A percentile compares a stretch with the other conserved stretches of the same genome.
phyloP scores from a whole-genome alignment of 1,140 invertebrate species.

The Drosophila watanabei region DNA sequence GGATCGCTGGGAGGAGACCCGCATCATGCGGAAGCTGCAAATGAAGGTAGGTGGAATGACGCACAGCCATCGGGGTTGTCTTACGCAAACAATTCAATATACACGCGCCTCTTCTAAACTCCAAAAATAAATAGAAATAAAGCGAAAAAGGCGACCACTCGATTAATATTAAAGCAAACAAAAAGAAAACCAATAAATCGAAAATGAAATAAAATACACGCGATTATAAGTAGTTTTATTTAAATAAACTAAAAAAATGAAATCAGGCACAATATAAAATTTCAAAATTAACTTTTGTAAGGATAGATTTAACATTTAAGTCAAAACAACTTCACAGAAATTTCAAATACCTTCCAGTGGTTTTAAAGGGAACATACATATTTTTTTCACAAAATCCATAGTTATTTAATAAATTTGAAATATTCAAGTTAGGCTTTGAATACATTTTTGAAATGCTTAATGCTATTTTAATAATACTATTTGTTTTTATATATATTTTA shows the following conservation, averaged over 20 bases:
- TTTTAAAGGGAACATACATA: too few species aligned
- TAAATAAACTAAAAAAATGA: too few species aligned
- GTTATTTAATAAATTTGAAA: too few species aligned
- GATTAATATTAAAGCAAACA: background rate
- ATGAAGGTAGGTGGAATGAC: slow-evolving; percentile 72
- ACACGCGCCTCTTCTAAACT: background rate
- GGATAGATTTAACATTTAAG: too few species aligned
- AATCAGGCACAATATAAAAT: too few species aligned
- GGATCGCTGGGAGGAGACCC: slow-evolving; percentile 60
- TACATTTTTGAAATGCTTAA: background rate
- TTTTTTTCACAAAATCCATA: too few species aligned
- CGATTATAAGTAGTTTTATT: too few species aligned
- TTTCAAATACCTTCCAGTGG: too few species aligned
- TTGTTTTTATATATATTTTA: background rate
- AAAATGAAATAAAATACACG: background rate
- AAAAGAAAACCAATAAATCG: background rate
- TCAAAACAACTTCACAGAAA: too few species aligned
- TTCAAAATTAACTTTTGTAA: too few species aligned
- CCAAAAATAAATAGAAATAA: background rate
- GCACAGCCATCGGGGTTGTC: slow-evolving; percentile 5
- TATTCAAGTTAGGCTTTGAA: too few species aligned
- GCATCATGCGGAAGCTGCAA: slow-evolving; percentile 80
- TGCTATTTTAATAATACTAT: too few species aligned
- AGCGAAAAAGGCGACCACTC: background rate
- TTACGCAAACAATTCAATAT: background rate